Base-by-base conservation (phyloP, 2,113 vertebrate species). In the Spizaetus ornatus region DNA sequence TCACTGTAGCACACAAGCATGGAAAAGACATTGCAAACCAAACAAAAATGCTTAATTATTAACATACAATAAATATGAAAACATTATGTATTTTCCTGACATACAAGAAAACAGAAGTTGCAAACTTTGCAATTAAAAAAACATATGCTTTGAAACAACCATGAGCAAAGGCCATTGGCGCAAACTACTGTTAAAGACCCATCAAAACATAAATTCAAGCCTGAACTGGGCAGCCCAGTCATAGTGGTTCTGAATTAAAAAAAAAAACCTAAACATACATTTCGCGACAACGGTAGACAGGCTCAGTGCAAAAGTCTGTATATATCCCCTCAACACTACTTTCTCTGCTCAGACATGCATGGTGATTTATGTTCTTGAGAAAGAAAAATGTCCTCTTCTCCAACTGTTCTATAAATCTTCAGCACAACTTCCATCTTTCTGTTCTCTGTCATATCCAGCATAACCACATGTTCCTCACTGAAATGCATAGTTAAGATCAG, bases 1-100 rank as follows among this genome's bases (percentile, higher is more conserved):
- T 99, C 99, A 95, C 99, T 99, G 96, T 77, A 95, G 97, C 42
- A 93, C 40, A 87, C 2, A 61, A 81, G 12, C 29, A 36, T 40
- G 78, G 36, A 71, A 97, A 62, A 72, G 63, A 82, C 18, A 89
- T 72, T 23, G 22, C 40, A 95, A 94, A 84, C 11, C 27, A 79
- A 87, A 88, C 3, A 79, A 77, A 81, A 81, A 63, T 2, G 7
- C 13, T 61, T 79, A 26, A 62, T 76, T 72, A 70, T 82, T 72
- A 82, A 55, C 18, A 74, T 26, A 23, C 1, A 48, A 61, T 38
- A 16, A 65, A 16, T 31, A 70, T 12, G 43, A 79, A 87, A 72
- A n/a, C 5, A n/a, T 40, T 40, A 29, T 6, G 4, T 8, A 40
- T 63, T 92, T 69, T 91, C 13, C 59, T 92, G 29, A 78, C 63